Conservation (phyloP, 1,140 invertebrate genomes). For the Sycophila sp. region DNA sequence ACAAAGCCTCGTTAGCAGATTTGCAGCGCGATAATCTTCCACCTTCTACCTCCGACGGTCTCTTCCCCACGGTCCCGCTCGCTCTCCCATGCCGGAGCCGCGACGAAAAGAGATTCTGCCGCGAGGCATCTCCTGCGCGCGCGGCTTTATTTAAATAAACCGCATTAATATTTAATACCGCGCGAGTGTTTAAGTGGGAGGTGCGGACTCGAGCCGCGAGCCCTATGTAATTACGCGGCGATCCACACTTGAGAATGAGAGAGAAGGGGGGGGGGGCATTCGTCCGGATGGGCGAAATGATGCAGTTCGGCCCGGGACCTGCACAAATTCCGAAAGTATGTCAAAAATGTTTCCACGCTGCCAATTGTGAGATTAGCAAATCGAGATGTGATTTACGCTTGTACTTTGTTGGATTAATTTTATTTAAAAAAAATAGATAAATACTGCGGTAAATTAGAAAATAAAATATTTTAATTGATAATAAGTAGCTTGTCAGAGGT, state of each 20-base stretch:
- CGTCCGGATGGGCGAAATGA: not conserved
- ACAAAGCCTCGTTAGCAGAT: conserved; percentile 37
- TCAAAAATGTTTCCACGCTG: not conserved
- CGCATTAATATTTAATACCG: conserved; percentile 60
- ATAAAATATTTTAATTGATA: too few species aligned
- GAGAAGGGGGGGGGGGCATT: not conserved
- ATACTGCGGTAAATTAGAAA: too few species aligned
- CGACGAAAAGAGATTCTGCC: conserved; percentile 25
- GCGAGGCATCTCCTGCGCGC: conserved; percentile 20
- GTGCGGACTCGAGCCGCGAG: conserved; percentile 45
- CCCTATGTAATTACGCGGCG: conserved; percentile 56
- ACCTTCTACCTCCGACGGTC: not conserved
- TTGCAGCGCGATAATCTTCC: conserved; percentile 41
- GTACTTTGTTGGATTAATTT: too few species aligned
- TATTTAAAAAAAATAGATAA: too few species aligned
- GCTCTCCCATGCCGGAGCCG: conserved; percentile 2
- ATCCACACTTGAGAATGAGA: conserved; percentile 41
- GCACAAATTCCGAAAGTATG: not conserved
- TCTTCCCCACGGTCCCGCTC: conserved; percentile 9
- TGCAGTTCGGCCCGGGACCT: not conserved
- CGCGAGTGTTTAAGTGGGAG: conserved; percentile 55
- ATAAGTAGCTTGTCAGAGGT: too few species aligned
- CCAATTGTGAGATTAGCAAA: too few species aligned
- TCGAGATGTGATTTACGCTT: too few species aligned
- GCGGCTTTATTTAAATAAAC: conserved; percentile 56